Evolutionary conservation across 2,113 vertebrate species (phyloP).

Genomic region (Zonotrichia leucophrys): DNA sequence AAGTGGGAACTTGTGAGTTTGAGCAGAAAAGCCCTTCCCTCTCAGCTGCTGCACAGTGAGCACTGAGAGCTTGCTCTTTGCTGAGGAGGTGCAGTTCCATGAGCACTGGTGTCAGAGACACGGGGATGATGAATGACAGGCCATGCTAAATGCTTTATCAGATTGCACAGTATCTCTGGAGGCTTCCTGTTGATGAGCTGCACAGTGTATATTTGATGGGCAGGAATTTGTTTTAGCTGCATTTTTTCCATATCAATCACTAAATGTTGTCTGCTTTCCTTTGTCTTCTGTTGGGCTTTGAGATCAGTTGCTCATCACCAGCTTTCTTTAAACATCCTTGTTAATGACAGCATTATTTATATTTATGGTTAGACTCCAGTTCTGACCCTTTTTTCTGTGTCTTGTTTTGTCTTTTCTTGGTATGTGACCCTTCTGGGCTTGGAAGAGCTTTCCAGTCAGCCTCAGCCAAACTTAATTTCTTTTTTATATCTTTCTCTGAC

Average conservation of each 20-base stretch:
- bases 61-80: not conserved
- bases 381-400: not conserved
- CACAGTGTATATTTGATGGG: not conserved
- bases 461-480: not conserved
- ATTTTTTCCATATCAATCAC: not conserved
- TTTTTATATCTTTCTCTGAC: not conserved
- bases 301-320: not conserved
- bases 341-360: slow-evolving; percentile 18
- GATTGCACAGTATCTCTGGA: not conserved
- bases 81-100: not conserved
- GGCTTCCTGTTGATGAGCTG: not conserved
- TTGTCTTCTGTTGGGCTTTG: not conserved
- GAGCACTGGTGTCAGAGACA: not conserved
- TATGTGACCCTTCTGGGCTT: not conserved
- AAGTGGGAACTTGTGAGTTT: not conserved
- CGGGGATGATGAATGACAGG: not conserved
- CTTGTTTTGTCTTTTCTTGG: not conserved
- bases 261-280: not conserved
- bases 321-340: slow-evolving; percentile 18
- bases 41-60: not conserved
- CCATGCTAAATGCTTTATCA: not conserved
- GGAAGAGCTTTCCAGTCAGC: not conserved
- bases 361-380: not conserved
- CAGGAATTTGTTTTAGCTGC: not conserved
- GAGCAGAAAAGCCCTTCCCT: not conserved